These are phyloP conservation scores for Agriopis marginaria DNA, from an alignment of 2,888 invertebrate genomes.

Conservation along the genomic window DNA sequence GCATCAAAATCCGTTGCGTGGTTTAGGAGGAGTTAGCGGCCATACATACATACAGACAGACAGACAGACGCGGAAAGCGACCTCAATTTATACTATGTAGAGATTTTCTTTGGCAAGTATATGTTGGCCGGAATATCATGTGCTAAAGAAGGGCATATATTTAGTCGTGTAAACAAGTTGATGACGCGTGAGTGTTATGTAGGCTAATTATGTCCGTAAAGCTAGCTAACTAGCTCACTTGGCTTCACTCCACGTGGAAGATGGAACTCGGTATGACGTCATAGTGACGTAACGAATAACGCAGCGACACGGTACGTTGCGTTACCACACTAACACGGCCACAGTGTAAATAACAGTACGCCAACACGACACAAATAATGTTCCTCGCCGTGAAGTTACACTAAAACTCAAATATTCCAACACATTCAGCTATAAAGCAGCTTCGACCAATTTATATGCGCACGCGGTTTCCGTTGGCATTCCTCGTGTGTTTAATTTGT, in stretches of 20 bases:
- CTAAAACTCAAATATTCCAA: background rate
- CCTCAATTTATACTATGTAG: too few relatives aligned
- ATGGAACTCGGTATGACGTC: slow-evolving; percentile 18
- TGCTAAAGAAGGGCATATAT: slow-evolving; percentile 20
- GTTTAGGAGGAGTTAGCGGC: too few relatives aligned
- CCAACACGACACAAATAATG: background rate
- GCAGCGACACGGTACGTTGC: slow-evolving; percentile 21
- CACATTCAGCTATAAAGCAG: background rate
- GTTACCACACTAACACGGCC: slow-evolving; percentile 12
- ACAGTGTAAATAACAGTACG: background rate
- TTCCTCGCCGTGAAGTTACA: slow-evolving; percentile 2
- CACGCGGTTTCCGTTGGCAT: slow-evolving; percentile 16
- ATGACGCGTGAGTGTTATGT: slow-evolving; percentile 21
- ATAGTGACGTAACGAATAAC: slow-evolving; percentile 16
- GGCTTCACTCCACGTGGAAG: slow-evolving; percentile 25
- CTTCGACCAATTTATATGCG: slow-evolving; percentile 16
- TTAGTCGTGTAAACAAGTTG: slow-evolving; percentile 14
- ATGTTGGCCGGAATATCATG: slow-evolving; percentile 17
- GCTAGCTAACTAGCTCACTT: slow-evolving; percentile 1
- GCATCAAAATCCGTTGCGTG: too few relatives aligned
- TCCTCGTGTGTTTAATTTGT: slow-evolving; percentile 14
- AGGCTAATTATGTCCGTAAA: slow-evolving; percentile 15
- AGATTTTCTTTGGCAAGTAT: too few relatives aligned
- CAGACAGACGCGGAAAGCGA: too few relatives aligned
- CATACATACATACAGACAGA: too few relatives aligned